Conservation (phyloP, 2,797 vertebrate species). For the Hypotaenidia philippensis region DNA sequence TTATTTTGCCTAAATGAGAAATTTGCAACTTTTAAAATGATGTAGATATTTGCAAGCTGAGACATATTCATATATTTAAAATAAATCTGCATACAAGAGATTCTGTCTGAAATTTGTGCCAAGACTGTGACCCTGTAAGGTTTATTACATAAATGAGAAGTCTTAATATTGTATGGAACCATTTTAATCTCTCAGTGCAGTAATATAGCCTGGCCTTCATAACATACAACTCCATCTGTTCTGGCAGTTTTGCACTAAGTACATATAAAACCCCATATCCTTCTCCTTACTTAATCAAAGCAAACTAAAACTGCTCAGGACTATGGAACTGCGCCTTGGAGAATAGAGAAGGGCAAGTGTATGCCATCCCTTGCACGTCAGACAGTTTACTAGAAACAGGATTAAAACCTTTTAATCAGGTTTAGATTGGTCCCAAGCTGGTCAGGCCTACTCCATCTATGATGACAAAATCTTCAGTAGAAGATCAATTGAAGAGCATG, state of each 20-base stretch:
- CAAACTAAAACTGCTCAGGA: conserved; percentile 20
- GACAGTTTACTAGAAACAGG: background rate
- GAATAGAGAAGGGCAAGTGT: background rate
- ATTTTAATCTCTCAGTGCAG: conserved; percentile 61
- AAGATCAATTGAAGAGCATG: background rate
- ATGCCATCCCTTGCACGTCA: background rate
- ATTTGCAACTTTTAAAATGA: background rate
- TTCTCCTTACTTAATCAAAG: background rate
- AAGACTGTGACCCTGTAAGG: conserved; percentile 42
- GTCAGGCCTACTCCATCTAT: background rate
- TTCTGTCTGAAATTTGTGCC: conserved; percentile 21
- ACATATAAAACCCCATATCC: background rate
- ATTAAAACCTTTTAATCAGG: background rate
- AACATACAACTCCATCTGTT: conserved; percentile 37
- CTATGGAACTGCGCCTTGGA: background rate
- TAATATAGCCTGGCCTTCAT: conserved; percentile 36
- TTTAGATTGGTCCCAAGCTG: background rate
- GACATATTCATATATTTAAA: background rate
- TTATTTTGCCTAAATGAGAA: background rate
- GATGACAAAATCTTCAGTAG: background rate
- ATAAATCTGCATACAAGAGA: background rate
- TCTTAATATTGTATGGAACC: conserved; percentile 48
- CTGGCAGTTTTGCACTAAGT: conserved; percentile 50
- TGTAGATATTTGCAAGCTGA: background rate
- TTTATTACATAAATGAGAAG: conserved; percentile 67